Conservation (phyloP, 2,113 vertebrate species). For the Corvus cornix region DNA sequence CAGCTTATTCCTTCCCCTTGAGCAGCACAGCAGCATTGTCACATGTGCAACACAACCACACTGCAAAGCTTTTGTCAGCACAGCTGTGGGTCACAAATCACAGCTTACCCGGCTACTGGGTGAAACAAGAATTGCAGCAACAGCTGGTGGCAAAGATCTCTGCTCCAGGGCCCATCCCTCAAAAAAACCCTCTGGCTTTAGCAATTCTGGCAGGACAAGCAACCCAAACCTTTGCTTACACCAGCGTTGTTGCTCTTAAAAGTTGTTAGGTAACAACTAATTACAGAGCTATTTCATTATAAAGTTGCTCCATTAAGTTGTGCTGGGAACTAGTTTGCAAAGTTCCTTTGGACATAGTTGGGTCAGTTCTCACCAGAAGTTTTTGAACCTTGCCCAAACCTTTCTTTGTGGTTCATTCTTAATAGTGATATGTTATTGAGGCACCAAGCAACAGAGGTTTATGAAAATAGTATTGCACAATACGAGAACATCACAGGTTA, state of each 20-base stretch:
- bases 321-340: background rate
- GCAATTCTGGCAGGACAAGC: background rate
- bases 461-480: background rate
- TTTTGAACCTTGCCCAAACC: background rate
- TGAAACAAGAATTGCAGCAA: background rate
- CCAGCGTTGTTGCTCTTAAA: background rate
- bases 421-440: background rate
- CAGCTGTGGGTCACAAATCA: background rate
- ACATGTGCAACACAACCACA: background rate
- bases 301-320: background rate
- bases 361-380: background rate
- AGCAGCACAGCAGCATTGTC: background rate
- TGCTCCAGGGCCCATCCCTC: background rate
- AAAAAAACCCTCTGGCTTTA: background rate
- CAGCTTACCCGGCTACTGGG: background rate
- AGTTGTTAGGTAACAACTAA: background rate
- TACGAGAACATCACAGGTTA: background rate
- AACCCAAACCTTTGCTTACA: fast-evolving
- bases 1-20: background rate
- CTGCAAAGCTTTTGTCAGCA: background rate
- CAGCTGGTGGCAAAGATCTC: background rate
- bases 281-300: background rate
- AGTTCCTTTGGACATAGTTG: background rate
- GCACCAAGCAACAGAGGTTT: background rate
- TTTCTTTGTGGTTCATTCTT: background rate